phyloP scores from a whole-genome alignment of 1,140 invertebrate species.

The Eriocheir sinensis region DNA sequence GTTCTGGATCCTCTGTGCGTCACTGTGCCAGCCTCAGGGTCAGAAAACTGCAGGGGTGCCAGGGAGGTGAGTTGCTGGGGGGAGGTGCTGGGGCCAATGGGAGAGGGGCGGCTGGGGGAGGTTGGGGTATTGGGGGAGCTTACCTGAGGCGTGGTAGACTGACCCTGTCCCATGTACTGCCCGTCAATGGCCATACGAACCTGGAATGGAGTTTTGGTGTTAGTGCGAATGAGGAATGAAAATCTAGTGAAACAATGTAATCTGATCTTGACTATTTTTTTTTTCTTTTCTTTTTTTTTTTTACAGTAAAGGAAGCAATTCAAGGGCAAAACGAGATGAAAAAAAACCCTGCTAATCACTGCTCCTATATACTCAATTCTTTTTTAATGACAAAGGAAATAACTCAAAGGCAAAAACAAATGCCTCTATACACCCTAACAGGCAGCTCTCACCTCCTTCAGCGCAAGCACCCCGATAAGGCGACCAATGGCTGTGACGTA shows the following conservation, averaged over 20 bases:
- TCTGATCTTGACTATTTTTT: no score
- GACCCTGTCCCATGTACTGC: conserved; percentile 71
- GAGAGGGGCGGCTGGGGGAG: conserved; percentile 42
- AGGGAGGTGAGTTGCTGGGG: conserved; percentile 62
- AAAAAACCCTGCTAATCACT: no score
- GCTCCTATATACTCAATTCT: no score
- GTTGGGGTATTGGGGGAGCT: conserved; percentile 62
- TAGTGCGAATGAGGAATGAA: no score
- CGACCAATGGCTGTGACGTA: conserved; percentile 98
- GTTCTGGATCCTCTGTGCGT: conserved; percentile 70
- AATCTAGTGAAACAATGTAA: no score
- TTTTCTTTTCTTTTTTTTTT: no score
- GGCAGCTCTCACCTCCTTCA: conserved; percentile 87
- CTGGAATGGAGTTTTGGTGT: not conserved
- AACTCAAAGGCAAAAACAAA: no score
- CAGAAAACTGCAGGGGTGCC: conserved; percentile 46
- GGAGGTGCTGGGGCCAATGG: conserved; percentile 50
- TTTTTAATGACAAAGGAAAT: no score
- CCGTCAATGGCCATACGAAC: conserved; percentile 74
- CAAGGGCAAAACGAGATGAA: no score
- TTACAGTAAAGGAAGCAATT: no score
- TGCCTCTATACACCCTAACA: no score
- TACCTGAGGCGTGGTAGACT: conserved; percentile 64
- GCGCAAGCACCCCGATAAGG: conserved; percentile 96
- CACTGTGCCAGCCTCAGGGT: conserved; percentile 71